Base-by-base conservation (phyloP, 2,888 invertebrate species). In the Eupithecia vulgata region DNA sequence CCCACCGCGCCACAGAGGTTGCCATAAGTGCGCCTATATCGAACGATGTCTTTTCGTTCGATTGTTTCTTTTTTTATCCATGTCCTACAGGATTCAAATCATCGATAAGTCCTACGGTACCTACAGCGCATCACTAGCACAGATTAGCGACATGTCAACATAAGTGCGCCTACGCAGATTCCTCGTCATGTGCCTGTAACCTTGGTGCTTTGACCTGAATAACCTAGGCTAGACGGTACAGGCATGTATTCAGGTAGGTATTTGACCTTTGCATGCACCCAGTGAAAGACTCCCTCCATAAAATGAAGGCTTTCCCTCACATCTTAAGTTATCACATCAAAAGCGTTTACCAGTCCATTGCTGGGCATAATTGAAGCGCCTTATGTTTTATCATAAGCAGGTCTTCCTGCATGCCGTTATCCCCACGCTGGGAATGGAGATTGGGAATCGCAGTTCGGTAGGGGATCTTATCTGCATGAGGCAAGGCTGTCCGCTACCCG, bases 81-180 rank as follows among this genome's bases (percentile, higher is more conserved):
- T 10, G 10, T 21, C 10, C 21, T 1, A 5, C 5, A 12, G 25
- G 25, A 57, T 13, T 37, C 17, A 35, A 35, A 35, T 59, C 17
- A 68, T 68, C 68, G 68, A 68, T 68, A 59, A 40, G 5, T 59
- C 25, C 17, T 8, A 37, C 68, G 17, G 57, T 40, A 67, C n/a
- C 48, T 17, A 3, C 1, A 68, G 69, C 57, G 6, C 70, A 74
- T 66, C 87, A 83, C 85, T 90, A 80, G 87, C 87, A 82, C 73
- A 73, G 78, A 85, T 83, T 83, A 79, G 79, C 80, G 83, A 86
- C 85, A 86, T 86, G 85, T 87, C 84, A 86, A 87, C 84, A 78
- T 84, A 83, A 84, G 84, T 79, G 84, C 88, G 85, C 92, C 92
- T 82, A 92, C 92, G 83, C 90, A 85, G 91, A 92, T 92, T 91